Percentiles rank a stretch among this genome's conserved stretches.
These are phyloP conservation scores for Melikaiella ostensackeni DNA, from an alignment of 2,888 invertebrate species.

Conservation along the genomic window DNA sequence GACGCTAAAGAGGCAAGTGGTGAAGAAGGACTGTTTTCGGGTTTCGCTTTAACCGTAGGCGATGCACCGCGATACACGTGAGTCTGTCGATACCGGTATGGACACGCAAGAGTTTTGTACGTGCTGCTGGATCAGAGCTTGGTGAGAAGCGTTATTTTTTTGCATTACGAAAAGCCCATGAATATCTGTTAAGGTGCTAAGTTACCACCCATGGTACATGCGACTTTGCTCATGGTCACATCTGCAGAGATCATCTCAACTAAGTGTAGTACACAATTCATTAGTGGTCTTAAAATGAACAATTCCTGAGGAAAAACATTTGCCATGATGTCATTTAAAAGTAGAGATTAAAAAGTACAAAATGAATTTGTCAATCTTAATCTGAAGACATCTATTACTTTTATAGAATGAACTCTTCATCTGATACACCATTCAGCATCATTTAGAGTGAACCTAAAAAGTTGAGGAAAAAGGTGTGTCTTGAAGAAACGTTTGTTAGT, in stretches of 20 bases:
- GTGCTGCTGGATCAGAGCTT: conserved; percentile 49
- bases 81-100: background rate
- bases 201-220: conserved; percentile 59
- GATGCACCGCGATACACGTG: conserved; percentile 33
- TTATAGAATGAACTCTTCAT: background rate
- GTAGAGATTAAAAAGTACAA: no score
- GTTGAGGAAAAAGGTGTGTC: background rate
- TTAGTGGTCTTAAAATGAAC: no score
- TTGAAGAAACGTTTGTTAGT: conserved; percentile 8
- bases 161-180: conserved; percentile 58
- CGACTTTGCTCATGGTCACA: conserved; percentile 42
- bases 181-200: conserved; percentile 63
- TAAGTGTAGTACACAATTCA: no score
- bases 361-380: no score
- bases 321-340: no score
- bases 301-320: no score
- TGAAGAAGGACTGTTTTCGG: conserved; percentile 46
- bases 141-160: conserved; percentile 57
- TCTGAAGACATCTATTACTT: no score
- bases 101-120: conserved; percentile 36
- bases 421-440: background rate
- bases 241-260: background rate
- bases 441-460: background rate
- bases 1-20: conserved; percentile 45
- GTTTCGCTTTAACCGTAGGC: conserved; percentile 47